Evolutionary conservation across 2,113 vertebrate genomes (phyloP), one percentile per base, ranked within the genome.

Genomic region (Corynorhinus townsendii): DNA sequence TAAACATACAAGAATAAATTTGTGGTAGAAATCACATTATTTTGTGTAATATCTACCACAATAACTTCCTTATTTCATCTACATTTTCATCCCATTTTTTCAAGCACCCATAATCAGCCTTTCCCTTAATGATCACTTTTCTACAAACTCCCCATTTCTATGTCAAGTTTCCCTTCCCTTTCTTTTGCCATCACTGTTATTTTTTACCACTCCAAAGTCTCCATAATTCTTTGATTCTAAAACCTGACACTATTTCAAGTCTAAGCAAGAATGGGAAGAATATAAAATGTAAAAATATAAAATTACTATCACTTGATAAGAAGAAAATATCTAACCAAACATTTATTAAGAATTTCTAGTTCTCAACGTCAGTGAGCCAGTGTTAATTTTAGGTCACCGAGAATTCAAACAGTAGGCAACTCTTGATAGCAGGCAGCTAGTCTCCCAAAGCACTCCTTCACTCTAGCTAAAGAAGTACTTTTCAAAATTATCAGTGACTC

Each of bases 271-370:
- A 4, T 56, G 20, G 68, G n/a, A 64, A 75, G 11, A 93, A 49
- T 59, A 80, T 22, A 81, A 86, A 88, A 83, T 45, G 10, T 17
- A 83, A 81, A 81, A 81, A 68, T 54, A 52, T 64, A 79, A 91
- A 86, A 77, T 56, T 87, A 94, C 38, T 83, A 83, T 45, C 17
- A 90, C 24, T 94, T 59, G 38, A 77, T 82, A 43, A 90, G 94
- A 90, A 88, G 7, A 73, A 91, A 93, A 69, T 52, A 59, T n/a
- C 10, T 43, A 92, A 83, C n/a, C 17, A 95, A 59, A 94, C 86
- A 75, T 64, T 69, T 7, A 75, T 28, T 54, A 54, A 79, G 28
- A 89, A 22, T 59, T 81, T 20, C 66, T 88, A 59, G 11, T 52
- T 94, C n/a, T 77, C 80, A 92, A 68, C 2, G 7, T 75, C 33